Evolutionary conservation across 2,797 vertebrate species (phyloP).

Genomic region (Chrysocyon brachyurus): DNA sequence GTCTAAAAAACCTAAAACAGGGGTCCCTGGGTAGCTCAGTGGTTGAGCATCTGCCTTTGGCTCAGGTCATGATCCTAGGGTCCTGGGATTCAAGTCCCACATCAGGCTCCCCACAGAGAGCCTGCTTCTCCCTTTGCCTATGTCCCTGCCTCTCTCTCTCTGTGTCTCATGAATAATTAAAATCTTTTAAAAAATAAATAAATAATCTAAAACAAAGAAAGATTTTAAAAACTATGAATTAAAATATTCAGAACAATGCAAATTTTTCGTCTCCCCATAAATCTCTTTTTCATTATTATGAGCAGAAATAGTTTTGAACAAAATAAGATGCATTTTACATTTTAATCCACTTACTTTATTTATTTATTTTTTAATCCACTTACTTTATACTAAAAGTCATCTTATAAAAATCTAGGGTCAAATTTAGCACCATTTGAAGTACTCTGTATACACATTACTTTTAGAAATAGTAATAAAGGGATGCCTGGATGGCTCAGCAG

Average conservation of each 20-base stretch:
- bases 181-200: neutral
- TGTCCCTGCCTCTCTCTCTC: too few relatives aligned
- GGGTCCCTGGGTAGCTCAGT: too few relatives aligned
- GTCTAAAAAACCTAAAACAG: neutral
- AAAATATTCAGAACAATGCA: neutral
- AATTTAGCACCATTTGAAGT: constrained; percentile 33
- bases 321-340: constrained; percentile 1
- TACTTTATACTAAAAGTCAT: constrained; percentile 33
- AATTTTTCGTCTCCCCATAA: constrained; percentile 25
- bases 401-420: constrained; percentile 12
- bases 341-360: neutral
- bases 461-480: neutral
- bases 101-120: too few relatives aligned
- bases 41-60: too few relatives aligned
- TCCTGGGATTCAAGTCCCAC: too few relatives aligned
- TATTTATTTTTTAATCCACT: neutral
- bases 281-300: constrained; percentile 19
- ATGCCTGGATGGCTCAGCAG: neutral
- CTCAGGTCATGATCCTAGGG: too few relatives aligned
- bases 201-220: too few relatives aligned
- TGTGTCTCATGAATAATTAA: too few relatives aligned
- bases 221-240: neutral
- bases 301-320: constrained; percentile 28
- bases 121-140: too few relatives aligned
- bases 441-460: neutral